phyloP scores from a whole-genome alignment of 2,888 invertebrate species.

The Malachius bipustulatus region DNA sequence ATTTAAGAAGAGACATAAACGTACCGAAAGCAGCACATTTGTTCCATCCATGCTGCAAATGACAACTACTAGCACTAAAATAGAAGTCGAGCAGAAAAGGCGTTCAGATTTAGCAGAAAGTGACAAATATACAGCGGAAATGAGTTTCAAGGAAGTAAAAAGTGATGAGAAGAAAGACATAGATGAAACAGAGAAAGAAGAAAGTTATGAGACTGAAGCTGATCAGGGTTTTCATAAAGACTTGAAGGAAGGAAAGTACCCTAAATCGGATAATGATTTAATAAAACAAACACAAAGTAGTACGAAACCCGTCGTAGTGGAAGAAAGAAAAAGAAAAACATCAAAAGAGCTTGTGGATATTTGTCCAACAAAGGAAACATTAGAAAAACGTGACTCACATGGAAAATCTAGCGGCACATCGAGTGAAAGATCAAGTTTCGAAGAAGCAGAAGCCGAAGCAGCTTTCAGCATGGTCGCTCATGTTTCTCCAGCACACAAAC shows the following conservation, averaged over 20 bases:
- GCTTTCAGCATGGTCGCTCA: constrained; percentile 40
- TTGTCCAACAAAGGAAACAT: constrained; percentile 22
- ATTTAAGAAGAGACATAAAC: constrained; percentile 42
- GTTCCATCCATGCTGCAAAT: constrained; percentile 24
- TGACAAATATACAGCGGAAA: constrained; percentile 30
- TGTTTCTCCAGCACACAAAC: constrained; percentile 37
- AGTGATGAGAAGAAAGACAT: constrained; percentile 39
- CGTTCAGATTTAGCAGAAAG: constrained; percentile 32
- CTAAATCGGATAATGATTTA: constrained; percentile 25
- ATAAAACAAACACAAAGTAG: constrained; percentile 37
- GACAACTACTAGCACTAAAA: constrained; percentile 17
- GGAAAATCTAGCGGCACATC: constrained; percentile 33
- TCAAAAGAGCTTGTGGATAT: constrained; percentile 31
- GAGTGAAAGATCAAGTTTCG: constrained; percentile 38
- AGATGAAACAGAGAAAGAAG: constrained; percentile 34
- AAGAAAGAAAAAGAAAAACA: constrained; percentile 30
- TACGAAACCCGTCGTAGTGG: constrained; percentile 43
- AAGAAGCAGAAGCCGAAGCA: constrained; percentile 41
- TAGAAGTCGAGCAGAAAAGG: constrained; percentile 25
- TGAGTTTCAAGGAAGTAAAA: constrained; percentile 36
- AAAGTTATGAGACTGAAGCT: constrained; percentile 37
- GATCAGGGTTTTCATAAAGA: constrained; percentile 37
- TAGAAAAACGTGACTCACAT: constrained; percentile 32
- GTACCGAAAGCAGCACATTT: constrained; percentile 42
- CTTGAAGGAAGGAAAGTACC: constrained; percentile 32